A percentile compares a stretch with the other conserved stretches of the same genome.
Conservation (phyloP, 2,888 invertebrate genomes). For the Brenthis ino region DNA sequence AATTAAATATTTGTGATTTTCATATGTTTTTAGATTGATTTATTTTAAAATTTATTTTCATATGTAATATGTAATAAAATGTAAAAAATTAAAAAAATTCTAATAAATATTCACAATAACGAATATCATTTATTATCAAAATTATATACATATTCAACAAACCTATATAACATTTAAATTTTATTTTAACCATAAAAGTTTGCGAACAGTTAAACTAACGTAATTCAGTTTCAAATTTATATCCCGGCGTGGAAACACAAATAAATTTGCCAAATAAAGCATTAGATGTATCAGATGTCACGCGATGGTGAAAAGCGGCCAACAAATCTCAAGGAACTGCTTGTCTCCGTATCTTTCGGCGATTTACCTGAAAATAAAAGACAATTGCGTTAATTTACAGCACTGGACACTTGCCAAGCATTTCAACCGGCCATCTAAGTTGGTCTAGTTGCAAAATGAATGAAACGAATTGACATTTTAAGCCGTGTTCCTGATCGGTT, state of each 20-base stretch:
- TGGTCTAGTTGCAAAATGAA: conserved; percentile 72
- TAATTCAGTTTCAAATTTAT: conserved; percentile 34
- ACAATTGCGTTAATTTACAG: conserved; percentile 77
- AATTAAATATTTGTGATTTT: not conserved
- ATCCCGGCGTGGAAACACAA: conserved; percentile 32
- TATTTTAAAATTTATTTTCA: too few species aligned
- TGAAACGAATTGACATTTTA: conserved; percentile 69
- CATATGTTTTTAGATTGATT: too few species aligned
- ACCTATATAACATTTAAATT: not conserved
- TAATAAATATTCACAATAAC: conserved; percentile 11
- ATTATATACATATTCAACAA: conserved; percentile 13
- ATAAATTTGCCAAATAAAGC: conserved; percentile 41
- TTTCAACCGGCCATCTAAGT: conserved; percentile 77
- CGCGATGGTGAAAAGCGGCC: conserved; percentile 44
- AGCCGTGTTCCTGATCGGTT: conserved; percentile 65
- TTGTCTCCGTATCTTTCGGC: conserved; percentile 65
- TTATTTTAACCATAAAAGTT: too few species aligned
- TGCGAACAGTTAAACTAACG: conserved; percentile 10
- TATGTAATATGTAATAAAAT: not conserved
- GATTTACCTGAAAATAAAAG: conserved; percentile 80
- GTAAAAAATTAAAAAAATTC: conserved; percentile 8
- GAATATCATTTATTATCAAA: conserved; percentile 13
- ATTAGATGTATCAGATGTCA: conserved; percentile 42
- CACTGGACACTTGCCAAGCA: conserved; percentile 74
- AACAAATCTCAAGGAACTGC: conserved; percentile 57